Percentiles rank a stretch among this genome's conserved stretches.
Conservation (phyloP, 2,888 invertebrate species). For the Oegoconia quadripuncta region DNA sequence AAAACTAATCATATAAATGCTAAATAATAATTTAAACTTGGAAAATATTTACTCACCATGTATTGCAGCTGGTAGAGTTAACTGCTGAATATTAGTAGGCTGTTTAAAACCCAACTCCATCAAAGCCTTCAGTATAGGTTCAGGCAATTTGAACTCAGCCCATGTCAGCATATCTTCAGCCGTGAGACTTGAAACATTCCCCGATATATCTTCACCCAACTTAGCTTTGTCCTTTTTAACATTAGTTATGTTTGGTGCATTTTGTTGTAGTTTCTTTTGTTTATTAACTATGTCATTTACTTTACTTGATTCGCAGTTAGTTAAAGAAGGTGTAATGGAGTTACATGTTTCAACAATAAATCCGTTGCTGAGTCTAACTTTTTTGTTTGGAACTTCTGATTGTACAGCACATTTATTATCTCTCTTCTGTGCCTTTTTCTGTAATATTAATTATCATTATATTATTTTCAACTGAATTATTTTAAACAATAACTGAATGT, state of each 20-base stretch:
- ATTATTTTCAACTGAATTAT: neutral
- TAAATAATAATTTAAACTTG: too few relatives aligned
- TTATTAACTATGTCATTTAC: constrained; percentile 15
- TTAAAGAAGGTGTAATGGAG: constrained; percentile 39
- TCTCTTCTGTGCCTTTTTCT: constrained; percentile 27
- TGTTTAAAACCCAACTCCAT: constrained; percentile 85
- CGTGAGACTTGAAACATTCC: constrained; percentile 37
- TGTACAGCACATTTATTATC: constrained; percentile 35
- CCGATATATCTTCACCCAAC: constrained; percentile 45
- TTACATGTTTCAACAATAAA: constrained; percentile 57
- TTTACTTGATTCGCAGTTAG: constrained; percentile 31
- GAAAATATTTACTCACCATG: constrained; percentile 75
- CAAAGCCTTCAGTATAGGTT: constrained; percentile 84
- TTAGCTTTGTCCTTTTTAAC: constrained; percentile 47
- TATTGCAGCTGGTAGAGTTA: constrained; percentile 90
- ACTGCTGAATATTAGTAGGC: constrained; percentile 94
- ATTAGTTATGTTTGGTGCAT: constrained; percentile 15
- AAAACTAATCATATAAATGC: too few relatives aligned
- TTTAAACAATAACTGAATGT: neutral
- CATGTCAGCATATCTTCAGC: constrained; percentile 79
- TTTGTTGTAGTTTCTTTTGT: constrained; percentile 17
- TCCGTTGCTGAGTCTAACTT: constrained; percentile 51
- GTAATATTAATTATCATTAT: constrained; percentile 1
- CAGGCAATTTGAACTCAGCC: constrained; percentile 84
- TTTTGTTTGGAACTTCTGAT: constrained; percentile 41